Base-by-base conservation (phyloP, 2,888 invertebrate genomes). In the Microctonus aethiopoides region DNA sequence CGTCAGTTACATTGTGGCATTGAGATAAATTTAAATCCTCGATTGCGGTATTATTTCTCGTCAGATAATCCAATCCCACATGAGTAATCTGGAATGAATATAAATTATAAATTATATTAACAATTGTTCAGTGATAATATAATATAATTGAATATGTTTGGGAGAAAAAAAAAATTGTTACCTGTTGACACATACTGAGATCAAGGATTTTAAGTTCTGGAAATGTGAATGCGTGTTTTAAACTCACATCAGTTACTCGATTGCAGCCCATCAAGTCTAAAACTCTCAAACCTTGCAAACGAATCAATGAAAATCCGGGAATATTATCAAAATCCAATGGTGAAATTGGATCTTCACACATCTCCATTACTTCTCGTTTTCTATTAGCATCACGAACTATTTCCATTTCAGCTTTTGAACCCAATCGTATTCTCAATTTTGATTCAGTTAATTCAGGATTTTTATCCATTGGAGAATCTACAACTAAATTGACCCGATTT, bases 201-300 rank as follows among this genome's bases (percentile, higher is more conserved):
- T 91, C 89, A 26, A 94, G 87, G 71, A 88, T 87, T 36, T 86
- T 86, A 7, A 94, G 87, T 83, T 93, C 93, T 62, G 89, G 88
- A 79, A 93, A 93, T 72, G 89, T 89, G 73, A 94, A 89, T 46
- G 92, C 91, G 78, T 92, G 91, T 72, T 89, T 91, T 10, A 94
- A 81, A 73, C 93, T 92, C 0, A 92, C 90, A 84, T 94, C 93
- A 20, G 93, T 92, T 65, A 94, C 91, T 83, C 90, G 90, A 75
- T 91, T 91, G 80, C 94, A 94, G 0, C 91, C 90, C 70, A 91
- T 90, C 16, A 94, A 87, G 80, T 93, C 91, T 6, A 94, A 86
- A 60, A 89, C 87, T 71, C 86, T 87, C 1, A 94, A 87, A 0
- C 88, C 87, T 74, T 87, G 89, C 13, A 82, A 73, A 6, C 81